These are phyloP conservation scores for Monodelphis domestica DNA, from an alignment of 2,797 vertebrate species.

Conservation along the genomic window DNA sequence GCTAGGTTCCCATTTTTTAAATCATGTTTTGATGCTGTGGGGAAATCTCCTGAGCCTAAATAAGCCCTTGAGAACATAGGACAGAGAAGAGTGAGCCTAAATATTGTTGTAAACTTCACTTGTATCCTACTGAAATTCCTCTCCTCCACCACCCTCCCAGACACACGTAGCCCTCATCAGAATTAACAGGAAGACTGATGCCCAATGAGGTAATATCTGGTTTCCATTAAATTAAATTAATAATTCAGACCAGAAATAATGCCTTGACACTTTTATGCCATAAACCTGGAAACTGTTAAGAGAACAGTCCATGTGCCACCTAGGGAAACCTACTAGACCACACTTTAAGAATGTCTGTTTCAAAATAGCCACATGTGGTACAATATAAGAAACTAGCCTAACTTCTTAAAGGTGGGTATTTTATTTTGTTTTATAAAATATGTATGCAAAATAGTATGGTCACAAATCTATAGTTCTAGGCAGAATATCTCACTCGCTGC, in stretches of 20 bases:
- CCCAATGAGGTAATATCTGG: conserved; percentile 65
- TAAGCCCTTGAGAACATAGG: conserved; percentile 68
- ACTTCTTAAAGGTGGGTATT: conserved; percentile 64
- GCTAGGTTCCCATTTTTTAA: conserved; percentile 57
- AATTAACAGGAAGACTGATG: conserved; percentile 71
- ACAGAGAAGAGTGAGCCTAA: conserved; percentile 52
- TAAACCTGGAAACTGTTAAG: conserved; percentile 48
- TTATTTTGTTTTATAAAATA: conserved; percentile 16
- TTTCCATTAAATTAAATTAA: conserved; percentile 78
- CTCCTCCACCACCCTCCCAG: background rate
- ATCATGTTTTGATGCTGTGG: conserved; percentile 24
- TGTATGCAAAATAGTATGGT: background rate
- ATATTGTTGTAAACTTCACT: conserved; percentile 33
- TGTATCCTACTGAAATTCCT: conserved; percentile 8
- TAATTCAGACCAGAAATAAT: conserved; percentile 71
- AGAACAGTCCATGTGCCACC: conserved; percentile 37
- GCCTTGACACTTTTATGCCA: conserved; percentile 56
- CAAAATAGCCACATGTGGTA: background rate
- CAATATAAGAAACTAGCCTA: conserved; percentile 59
- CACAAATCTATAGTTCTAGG: background rate
- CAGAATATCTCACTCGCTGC: background rate
- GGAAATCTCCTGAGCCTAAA: conserved; percentile 55
- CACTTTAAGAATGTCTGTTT: conserved; percentile 34
- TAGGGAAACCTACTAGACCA: conserved; percentile 39
- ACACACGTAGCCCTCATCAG: background rate